A percentile compares a stretch with the other conserved stretches of the same genome.
Conservation (phyloP, 2,797 vertebrate genomes). For the Perdix hodgsoniae region DNA sequence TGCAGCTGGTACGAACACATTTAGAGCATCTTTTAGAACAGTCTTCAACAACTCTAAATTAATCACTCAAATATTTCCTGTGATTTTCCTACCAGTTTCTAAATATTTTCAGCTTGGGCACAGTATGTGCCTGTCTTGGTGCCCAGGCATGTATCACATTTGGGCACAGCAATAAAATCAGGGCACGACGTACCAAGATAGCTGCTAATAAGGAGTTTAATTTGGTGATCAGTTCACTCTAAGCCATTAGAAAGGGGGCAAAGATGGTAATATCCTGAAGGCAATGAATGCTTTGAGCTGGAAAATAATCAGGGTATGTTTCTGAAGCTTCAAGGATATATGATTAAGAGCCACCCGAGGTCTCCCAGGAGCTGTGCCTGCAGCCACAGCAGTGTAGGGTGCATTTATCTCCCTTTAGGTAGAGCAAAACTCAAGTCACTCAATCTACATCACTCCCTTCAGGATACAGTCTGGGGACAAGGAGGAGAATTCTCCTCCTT, state of each 20-base stretch:
- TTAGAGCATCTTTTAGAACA: neutral
- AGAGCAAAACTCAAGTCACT: neutral
- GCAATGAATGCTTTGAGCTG: neutral
- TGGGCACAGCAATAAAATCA: neutral
- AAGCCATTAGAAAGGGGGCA: neutral
- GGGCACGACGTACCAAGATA: neutral
- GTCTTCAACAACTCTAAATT: neutral
- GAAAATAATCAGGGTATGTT: neutral
- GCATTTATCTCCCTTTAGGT: neutral
- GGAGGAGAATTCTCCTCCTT: neutral
- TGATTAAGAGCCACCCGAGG: neutral
- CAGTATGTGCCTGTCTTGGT: neutral
- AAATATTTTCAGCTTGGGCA: neutral
- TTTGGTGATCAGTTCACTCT: neutral
- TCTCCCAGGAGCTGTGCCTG: neutral
- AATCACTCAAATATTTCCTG: neutral
- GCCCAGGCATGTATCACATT: fast-evolving
- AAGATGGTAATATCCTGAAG: neutral
- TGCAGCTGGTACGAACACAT: neutral
- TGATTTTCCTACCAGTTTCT: neutral
- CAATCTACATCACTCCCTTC: neutral
- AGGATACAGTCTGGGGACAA: neutral
- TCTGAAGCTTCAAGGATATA: neutral
- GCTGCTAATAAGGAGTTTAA: neutral
- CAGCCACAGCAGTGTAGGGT: fast-evolving